A percentile compares a stretch with the other conserved stretches of the same genome.
phyloP scores from a whole-genome alignment of 2,888 invertebrate species.

The Plemyria rubiginata region DNA sequence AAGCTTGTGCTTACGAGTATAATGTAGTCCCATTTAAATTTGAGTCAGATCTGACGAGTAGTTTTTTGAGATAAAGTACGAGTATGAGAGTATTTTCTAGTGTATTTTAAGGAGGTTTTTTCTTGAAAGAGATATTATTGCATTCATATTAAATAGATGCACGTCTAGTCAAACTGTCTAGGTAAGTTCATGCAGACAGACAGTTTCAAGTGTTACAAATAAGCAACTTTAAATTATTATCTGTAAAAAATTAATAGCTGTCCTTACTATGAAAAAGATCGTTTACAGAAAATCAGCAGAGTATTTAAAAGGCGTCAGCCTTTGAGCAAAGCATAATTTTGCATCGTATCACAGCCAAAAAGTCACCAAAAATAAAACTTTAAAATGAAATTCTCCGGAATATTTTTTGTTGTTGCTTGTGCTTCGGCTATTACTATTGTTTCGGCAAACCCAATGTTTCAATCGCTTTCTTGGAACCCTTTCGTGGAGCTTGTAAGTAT shows the following conservation, averaged over 20 bases:
- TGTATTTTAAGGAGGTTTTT: too few species aligned
- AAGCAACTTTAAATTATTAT: not conserved
- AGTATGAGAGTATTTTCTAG: too few species aligned
- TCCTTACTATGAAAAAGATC: not conserved
- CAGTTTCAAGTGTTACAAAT: not conserved
- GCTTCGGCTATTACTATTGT: constrained; percentile 34
- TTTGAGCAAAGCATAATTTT: not conserved
- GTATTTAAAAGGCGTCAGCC: not conserved
- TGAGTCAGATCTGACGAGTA: too few species aligned
- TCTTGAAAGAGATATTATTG: too few species aligned
- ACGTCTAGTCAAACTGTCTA: too few species aligned
- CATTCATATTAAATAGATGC: too few species aligned
- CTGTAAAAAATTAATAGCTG: too few species aligned
- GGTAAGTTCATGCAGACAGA: constrained; percentile 5
- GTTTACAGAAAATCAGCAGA: not conserved
- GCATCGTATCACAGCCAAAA: not conserved
- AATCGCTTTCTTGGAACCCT: constrained; percentile 30
- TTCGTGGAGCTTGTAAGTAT: constrained; percentile 44
- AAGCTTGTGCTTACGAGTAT: too few species aligned
- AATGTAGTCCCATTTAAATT: too few species aligned
- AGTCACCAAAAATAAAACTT: not conserved
- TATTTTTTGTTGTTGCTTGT: constrained; percentile 26
- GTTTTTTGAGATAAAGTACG: too few species aligned
- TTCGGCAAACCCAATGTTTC: constrained; percentile 36
- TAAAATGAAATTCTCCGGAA: not conserved